These are phyloP conservation scores for Pagrus major DNA, from an alignment of 2,113 vertebrate genomes.

Conservation along the genomic window DNA sequence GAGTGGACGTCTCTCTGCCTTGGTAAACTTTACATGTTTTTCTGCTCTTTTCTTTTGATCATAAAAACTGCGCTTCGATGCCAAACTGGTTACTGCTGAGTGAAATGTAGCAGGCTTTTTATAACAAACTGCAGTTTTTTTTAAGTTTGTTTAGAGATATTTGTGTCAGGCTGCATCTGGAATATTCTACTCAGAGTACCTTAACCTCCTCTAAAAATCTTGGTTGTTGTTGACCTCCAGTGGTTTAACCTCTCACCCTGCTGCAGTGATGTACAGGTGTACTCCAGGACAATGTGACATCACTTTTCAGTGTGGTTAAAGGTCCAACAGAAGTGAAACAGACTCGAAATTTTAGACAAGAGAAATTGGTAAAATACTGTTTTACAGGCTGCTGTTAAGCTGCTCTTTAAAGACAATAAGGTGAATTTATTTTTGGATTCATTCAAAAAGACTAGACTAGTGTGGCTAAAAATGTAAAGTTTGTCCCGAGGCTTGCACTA, in stretches of 20 bases:
- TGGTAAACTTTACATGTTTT: not conserved
- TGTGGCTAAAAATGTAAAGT: not conserved
- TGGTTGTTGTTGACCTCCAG: not conserved
- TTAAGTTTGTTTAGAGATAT: not conserved
- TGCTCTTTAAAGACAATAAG: not conserved
- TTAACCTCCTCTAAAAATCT: not conserved
- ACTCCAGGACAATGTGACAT: not conserved
- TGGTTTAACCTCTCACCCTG: not conserved
- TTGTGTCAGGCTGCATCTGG: not conserved
- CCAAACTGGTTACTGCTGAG: conserved; percentile 8
- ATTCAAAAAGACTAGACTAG: too few relatives aligned
- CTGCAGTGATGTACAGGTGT: not conserved
- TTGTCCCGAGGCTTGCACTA: too few relatives aligned
- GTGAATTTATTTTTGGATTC: too few relatives aligned
- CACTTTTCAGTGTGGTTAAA: not conserved
- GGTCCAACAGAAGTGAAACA: not conserved
- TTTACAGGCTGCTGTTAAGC: not conserved
- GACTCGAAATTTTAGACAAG: not conserved
- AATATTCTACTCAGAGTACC: not conserved
- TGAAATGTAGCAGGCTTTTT: not conserved
- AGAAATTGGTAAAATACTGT: not conserved
- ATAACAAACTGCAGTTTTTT: not conserved
- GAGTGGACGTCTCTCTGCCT: not conserved
- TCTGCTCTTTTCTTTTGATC: not conserved
- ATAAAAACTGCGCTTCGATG: not conserved